Evolutionary conservation across 2,888 invertebrate genomes (phyloP).

Genomic region (Maniola hyperantus): DNA sequence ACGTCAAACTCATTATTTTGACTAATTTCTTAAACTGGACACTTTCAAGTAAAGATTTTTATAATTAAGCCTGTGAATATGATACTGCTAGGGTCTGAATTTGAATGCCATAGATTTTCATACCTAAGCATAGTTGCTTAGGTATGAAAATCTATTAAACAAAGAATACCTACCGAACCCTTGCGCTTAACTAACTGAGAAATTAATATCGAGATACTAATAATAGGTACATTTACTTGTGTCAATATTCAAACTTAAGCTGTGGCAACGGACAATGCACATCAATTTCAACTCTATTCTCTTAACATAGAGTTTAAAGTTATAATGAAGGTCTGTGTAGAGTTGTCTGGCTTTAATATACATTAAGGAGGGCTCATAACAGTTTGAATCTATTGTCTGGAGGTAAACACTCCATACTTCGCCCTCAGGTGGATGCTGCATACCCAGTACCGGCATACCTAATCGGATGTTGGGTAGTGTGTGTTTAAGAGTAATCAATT

Average conservation of each 20-base stretch:
- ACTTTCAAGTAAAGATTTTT: too few species aligned
- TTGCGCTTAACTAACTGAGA: constrained; percentile 29
- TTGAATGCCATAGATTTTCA: too few species aligned
- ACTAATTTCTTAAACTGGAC: too few species aligned
- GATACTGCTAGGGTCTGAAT: too few species aligned
- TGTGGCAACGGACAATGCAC: constrained; percentile 24
- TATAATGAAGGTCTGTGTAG: not conserved
- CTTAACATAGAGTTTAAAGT: constrained; percentile 6
- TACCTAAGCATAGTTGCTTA: too few species aligned
- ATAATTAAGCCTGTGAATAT: too few species aligned
- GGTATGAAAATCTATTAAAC: not conserved
- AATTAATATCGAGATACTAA: constrained; percentile 37
- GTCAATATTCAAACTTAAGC: constrained; percentile 40
- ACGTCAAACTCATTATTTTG: too few species aligned
- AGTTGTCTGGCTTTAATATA: constrained; percentile 35
- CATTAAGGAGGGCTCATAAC: constrained; percentile 53
- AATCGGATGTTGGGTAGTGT: constrained; percentile 25
- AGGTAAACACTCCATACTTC: constrained; percentile 60
- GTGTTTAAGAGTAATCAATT: not conserved
- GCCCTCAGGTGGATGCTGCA: constrained; percentile 71
- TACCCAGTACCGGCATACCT: constrained; percentile 24
- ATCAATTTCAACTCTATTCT: constrained; percentile 5
- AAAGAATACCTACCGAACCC: constrained; percentile 4
- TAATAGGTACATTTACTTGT: constrained; percentile 42
- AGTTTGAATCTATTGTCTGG: constrained; percentile 70